phyloP scores from a whole-genome alignment of 2,797 vertebrate genomes.

The Cichlasoma orientale region DNA sequence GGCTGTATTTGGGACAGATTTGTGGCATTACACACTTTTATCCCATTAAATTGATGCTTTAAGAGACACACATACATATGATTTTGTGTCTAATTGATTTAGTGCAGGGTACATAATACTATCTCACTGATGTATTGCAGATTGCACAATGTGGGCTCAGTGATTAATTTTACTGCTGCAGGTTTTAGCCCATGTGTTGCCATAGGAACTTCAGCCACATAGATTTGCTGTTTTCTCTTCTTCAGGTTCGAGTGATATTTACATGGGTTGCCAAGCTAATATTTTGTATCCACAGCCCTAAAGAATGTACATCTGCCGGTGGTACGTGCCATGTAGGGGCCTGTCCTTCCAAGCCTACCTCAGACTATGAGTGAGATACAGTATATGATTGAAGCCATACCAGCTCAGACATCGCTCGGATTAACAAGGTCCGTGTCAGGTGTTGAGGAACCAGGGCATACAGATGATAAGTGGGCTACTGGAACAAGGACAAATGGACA shows the following conservation, averaged over 20 bases:
- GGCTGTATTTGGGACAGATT: background rate
- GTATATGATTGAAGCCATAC: too few species aligned
- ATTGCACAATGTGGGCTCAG: slow-evolving; percentile 6
- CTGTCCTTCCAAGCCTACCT: too few species aligned
- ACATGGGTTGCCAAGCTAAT: background rate
- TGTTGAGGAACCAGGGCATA: too few species aligned
- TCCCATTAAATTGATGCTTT: background rate
- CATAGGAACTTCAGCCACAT: background rate
- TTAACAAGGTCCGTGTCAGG: too few species aligned
- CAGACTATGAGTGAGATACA: too few species aligned
- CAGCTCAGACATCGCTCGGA: too few species aligned
- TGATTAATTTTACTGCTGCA: background rate
- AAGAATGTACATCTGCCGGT: background rate
- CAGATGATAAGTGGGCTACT: too few species aligned
- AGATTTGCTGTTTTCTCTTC: background rate
- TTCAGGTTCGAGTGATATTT: background rate
- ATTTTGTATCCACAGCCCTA: background rate
- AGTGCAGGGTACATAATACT: background rate
- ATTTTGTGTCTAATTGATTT: slow-evolving; percentile 12
- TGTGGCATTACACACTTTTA: background rate
- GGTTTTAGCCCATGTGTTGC: background rate
- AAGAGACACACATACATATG: background rate
- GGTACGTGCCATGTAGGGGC: too few species aligned
- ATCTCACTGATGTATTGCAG: background rate
- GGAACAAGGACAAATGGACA: too few species aligned